These are phyloP conservation scores for Eleginops maclovinus DNA, from an alignment of 2,113 vertebrate genomes.

Conservation along the genomic window DNA sequence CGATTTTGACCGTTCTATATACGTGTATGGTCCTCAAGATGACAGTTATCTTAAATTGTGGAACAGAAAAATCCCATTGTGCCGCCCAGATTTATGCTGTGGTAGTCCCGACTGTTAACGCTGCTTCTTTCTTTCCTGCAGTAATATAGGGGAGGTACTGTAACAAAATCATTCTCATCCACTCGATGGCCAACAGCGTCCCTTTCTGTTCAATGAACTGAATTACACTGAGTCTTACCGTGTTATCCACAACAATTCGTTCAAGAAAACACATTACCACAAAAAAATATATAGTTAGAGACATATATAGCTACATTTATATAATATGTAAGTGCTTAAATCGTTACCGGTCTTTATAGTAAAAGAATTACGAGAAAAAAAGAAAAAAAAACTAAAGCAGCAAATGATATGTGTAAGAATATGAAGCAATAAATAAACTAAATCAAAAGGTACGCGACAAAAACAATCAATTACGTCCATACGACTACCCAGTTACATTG, in stretches of 20 bases:
- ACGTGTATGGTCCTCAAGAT: neutral
- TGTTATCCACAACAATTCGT: neutral
- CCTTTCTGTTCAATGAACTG: conserved; percentile 42
- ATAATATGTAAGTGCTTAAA: accelerated
- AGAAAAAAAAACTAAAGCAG: neutral
- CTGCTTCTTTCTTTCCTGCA: neutral
- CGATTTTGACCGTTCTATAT: neutral
- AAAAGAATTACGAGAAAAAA: neutral
- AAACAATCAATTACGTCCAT: neutral
- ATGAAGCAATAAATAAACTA: too few species aligned
- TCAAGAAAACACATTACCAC: neutral
- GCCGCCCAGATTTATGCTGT: neutral
- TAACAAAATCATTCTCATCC: neutral
- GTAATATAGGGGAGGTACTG: conserved; percentile 44
- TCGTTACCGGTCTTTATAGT: neutral
- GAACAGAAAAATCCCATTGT: conserved; percentile 10
- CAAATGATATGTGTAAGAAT: neutral
- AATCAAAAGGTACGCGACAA: neutral
- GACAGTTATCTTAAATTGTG: neutral
- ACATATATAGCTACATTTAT: neutral
- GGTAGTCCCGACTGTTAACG: neutral
- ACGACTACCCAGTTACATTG: too few species aligned
- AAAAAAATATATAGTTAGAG: neutral
- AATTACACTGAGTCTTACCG: conserved; percentile 28
- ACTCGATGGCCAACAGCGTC: conserved; percentile 68